These are phyloP conservation scores for Leucophora obtusa DNA, from an alignment of 2,888 invertebrate species.

Conservation along the genomic window DNA sequence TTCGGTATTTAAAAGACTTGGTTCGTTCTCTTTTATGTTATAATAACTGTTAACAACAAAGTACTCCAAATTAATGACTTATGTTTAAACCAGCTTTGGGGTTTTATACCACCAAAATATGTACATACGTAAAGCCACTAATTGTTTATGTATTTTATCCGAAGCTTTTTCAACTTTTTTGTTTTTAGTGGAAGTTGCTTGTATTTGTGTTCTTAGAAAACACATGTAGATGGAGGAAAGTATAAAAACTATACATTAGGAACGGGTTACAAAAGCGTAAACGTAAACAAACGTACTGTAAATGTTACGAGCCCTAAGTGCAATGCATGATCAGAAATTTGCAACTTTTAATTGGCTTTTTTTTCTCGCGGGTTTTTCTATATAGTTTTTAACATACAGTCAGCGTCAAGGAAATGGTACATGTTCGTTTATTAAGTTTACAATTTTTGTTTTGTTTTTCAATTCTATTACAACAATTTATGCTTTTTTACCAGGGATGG, in stretches of 20 bases:
- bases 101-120: conserved; percentile 57
- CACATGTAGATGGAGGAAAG: too few relatives aligned
- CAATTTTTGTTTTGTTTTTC: too few relatives aligned
- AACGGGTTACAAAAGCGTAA: too few relatives aligned
- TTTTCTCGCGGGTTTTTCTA: too few relatives aligned
- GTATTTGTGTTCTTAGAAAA: neutral
- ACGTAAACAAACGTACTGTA: neutral
- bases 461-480: too few relatives aligned
- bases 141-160: neutral
- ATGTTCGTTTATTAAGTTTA: too few relatives aligned
- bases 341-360: neutral
- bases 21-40: conserved; percentile 17
- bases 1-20: conserved; percentile 21
- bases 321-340: neutral
- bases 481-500: too few relatives aligned
- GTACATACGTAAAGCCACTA: conserved; percentile 3
- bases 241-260: too few relatives aligned
- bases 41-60: conserved; percentile 60
- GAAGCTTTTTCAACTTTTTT: conserved; percentile 54
- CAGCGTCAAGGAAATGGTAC: too few relatives aligned
- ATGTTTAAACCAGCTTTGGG: conserved; percentile 52
- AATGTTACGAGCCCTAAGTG: too few relatives aligned
- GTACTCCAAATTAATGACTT: conserved; percentile 57
- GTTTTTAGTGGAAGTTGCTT: neutral
- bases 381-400: too few relatives aligned